Base-by-base conservation (phyloP, 2,113 vertebrate species). In the Rhodinocichla rosea region DNA sequence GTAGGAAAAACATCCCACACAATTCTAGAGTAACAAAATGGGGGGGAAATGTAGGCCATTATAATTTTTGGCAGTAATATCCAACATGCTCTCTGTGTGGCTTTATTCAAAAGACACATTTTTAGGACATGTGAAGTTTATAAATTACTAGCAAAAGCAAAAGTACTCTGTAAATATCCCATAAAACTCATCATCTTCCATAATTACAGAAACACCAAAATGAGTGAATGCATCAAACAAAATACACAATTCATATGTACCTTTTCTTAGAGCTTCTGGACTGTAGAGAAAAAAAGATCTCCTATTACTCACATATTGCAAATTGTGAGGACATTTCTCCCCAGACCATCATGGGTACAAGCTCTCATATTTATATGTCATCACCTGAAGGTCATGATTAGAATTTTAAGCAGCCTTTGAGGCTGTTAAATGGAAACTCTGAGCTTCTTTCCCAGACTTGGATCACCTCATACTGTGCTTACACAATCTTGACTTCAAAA, bases 381-480 rank as follows among this genome's bases (percentile, higher is more conserved):
- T 33, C 19, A 77, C 3, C 15, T 9, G 2, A 87, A 84, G 3
- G 8, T 33, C 35, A n/a, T 7, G 16, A 4, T 50, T 49, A 52
- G 71, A 92, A 79, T 7, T 75, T 39, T 5, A 7, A 18, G 24
- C 11, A 73, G 14, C 1, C 8, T n/a, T 17, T 69, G 2, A 1
- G 19, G 23, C 2, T 2, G 4, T 23, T 52, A 56, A 78, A 68
- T 8, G 5, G 32, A 65, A 94, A 35, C 4, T 5, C 2, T 8
- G 16, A 37, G 3, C 32, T 62, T 56, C 57, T 67, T 71, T 10
- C 13, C 13, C 27, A 78, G 44, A 20, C 9, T n/a, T 37, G 1
- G 7, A 15, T n/a, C 15, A 13, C 4, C 10, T 44, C 55, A n/a
- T 2, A 86, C 9, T 19, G 1, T 14, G 0, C 8, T 59, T 45